phyloP scores from a whole-genome alignment of 2,888 invertebrate genomes.

The Chloroclysta siterata region DNA sequence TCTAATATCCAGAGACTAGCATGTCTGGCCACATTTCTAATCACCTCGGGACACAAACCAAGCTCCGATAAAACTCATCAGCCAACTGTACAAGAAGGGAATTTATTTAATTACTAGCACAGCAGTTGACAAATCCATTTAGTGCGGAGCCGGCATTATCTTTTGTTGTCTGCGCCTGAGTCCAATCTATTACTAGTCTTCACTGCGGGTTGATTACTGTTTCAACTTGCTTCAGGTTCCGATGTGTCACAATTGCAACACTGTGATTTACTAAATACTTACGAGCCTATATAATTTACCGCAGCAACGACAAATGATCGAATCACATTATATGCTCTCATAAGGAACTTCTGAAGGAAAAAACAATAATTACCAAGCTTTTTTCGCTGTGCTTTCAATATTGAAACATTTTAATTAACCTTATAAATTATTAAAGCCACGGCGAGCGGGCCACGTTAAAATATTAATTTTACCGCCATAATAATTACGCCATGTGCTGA shows the following conservation, averaged over 20 bases:
- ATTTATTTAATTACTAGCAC: conserved; percentile 79
- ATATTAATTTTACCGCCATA: conserved; percentile 20
- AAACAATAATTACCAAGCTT: background rate
- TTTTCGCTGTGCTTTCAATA: background rate
- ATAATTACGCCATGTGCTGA: conserved; percentile 38
- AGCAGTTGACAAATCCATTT: conserved; percentile 82
- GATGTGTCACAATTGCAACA: conserved; percentile 4
- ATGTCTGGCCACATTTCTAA: conserved; percentile 32
- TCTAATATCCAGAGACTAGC: conserved; percentile 30
- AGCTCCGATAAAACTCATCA: conserved; percentile 54
- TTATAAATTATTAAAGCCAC: conserved; percentile 10
- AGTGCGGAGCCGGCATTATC: conserved; percentile 71
- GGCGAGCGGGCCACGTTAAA: conserved; percentile 8
- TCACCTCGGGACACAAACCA: conserved; percentile 36
- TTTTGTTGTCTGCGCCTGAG: conserved; percentile 77
- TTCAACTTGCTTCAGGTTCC: conserved; percentile 10
- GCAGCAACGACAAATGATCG: background rate
- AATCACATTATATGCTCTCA: background rate
- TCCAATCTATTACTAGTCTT: conserved; percentile 79
- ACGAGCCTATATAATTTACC: background rate
- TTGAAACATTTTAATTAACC: conserved; percentile 7
- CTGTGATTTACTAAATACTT: background rate
- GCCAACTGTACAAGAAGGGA: conserved; percentile 58
- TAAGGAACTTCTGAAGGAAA: background rate
- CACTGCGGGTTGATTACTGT: conserved; percentile 72